Evolutionary conservation across 2,888 invertebrate species (phyloP), one percentile per base, ranked within the genome.

Genomic region (Ophion slaviceki): DNA sequence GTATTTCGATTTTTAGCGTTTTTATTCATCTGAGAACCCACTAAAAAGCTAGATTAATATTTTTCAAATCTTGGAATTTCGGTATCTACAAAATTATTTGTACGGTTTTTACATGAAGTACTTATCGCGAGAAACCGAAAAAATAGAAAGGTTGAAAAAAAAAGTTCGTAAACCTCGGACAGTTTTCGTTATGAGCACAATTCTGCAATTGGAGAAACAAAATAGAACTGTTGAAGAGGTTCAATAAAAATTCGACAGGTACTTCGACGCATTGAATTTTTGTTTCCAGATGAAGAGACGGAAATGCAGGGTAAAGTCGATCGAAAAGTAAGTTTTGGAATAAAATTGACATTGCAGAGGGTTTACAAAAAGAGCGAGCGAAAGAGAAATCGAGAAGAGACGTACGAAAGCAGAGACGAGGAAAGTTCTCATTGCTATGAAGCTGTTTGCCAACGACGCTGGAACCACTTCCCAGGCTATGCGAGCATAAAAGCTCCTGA

Each of bases 401-500:
- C 61, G 62, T 20, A 67, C 14, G 59, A 11, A 81, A 62, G 68
- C 59, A 20, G 67, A 75, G 62, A 75, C 47, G 61, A 47, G 47
- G 10, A 70, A 75, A 75, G 45, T 70, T 68, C 62, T 70, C 62
- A 17, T 64, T 28, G 64, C 32, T 75, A 53, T 11, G 17, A 79
- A 80, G 70, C 78, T 72, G 67, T 86, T 82, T 66, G 62, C 85
- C 67, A 53, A 59, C 67, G 66, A 72, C 71, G 47, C 40, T 32
- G 32, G 3, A 74, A 61, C 32, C 32, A 53, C 53, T 40, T 61
- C 66, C 24, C 79, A 74, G 83, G 79, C 86, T 78, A 83, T 76
- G 76, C 24, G 76, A 81, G 80, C n/a, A 86, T 87, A 80, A 86
- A 83, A 87, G 84, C 81, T 71, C 87, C 82, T 80, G 61, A 32